phyloP scores from a whole-genome alignment of 1,140 invertebrate species.

The Stegodyphus mimosarum region DNA sequence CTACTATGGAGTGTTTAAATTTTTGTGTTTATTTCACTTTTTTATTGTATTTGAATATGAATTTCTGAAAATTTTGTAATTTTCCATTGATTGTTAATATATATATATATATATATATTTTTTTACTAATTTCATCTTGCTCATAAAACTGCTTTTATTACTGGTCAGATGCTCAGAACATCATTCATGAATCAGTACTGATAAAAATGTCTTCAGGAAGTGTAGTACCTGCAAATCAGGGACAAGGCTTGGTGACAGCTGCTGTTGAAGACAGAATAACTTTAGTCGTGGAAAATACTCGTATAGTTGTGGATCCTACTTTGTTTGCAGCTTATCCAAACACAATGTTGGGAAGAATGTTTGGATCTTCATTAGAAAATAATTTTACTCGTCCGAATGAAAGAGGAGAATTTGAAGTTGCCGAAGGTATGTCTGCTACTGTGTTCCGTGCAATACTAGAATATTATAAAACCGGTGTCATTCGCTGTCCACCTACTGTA shows the following conservation, averaged over 20 bases:
- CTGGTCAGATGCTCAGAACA: too few relatives aligned
- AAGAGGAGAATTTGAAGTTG: slow-evolving; percentile 95
- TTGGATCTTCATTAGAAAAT: slow-evolving; percentile 90
- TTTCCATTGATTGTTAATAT: too few relatives aligned
- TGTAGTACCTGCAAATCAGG: not conserved
- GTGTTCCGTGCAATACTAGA: slow-evolving; percentile 95
- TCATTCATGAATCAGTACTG: too few relatives aligned
- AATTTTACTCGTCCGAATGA: slow-evolving; percentile 92
- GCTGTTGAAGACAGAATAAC: slow-evolving; percentile 81
- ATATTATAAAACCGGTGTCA: slow-evolving; percentile 90
- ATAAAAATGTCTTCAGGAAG: not conserved
- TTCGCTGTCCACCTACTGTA: slow-evolving; percentile 87
- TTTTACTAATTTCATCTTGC: too few relatives aligned
- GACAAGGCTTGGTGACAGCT: slow-evolving; percentile 25
- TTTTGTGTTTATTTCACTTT: too few relatives aligned
- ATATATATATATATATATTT: too few relatives aligned
- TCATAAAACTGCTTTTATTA: too few relatives aligned
- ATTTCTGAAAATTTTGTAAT: too few relatives aligned
- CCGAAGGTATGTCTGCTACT: slow-evolving; percentile 95
- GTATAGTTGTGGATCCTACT: slow-evolving; percentile 90
- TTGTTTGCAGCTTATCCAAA: slow-evolving; percentile 91
- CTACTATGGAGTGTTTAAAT: too few relatives aligned
- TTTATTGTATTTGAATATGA: too few relatives aligned
- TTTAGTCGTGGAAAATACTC: slow-evolving; percentile 93
- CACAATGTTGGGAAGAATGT: slow-evolving; percentile 98